Conservation (phyloP, 1,140 invertebrate species). For the Hylaeus anthracinus region DNA sequence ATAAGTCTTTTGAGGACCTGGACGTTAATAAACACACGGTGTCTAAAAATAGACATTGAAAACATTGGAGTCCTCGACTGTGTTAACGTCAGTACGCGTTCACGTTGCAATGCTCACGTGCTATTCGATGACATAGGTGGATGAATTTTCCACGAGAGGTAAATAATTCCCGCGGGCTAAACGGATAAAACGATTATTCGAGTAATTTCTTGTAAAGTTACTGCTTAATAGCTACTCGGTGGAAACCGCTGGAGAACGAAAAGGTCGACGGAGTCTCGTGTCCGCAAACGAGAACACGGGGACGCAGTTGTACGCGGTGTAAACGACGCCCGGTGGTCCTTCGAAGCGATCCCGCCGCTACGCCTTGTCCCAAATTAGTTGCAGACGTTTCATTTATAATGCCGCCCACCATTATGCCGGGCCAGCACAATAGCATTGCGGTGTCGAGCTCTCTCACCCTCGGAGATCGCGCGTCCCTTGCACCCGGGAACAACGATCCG, state of each 20-base stretch:
- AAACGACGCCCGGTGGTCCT: conserved; percentile 45
- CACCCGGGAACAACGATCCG: conserved; percentile 62
- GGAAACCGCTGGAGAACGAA: not conserved
- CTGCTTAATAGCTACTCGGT: not conserved
- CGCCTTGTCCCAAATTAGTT: conserved; percentile 77
- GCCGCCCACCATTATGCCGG: conserved; percentile 71
- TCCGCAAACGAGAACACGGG: not conserved
- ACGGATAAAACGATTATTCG: too few species aligned
- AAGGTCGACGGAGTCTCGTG: conserved; percentile 1
- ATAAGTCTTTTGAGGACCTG: conserved; percentile 4
- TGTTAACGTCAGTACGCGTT: too few species aligned
- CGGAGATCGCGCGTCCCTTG: conserved; percentile 20
- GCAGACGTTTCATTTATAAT: conserved; percentile 79
- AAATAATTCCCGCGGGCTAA: too few species aligned
- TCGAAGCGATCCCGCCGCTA: conserved; percentile 51
- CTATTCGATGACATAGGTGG: too few species aligned
- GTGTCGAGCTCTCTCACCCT: conserved; percentile 50
- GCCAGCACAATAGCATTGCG: conserved; percentile 72
- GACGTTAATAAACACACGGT: not conserved
- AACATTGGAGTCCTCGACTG: too few species aligned
- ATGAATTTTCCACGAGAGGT: too few species aligned
- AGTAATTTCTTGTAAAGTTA: not conserved
- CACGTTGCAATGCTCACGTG: too few species aligned
- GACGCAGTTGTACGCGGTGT: conserved; percentile 40
- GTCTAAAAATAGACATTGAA: conserved; percentile 1